Base-by-base conservation (phyloP, 2,888 invertebrate genomes). In the Notodonta dromedarius region DNA sequence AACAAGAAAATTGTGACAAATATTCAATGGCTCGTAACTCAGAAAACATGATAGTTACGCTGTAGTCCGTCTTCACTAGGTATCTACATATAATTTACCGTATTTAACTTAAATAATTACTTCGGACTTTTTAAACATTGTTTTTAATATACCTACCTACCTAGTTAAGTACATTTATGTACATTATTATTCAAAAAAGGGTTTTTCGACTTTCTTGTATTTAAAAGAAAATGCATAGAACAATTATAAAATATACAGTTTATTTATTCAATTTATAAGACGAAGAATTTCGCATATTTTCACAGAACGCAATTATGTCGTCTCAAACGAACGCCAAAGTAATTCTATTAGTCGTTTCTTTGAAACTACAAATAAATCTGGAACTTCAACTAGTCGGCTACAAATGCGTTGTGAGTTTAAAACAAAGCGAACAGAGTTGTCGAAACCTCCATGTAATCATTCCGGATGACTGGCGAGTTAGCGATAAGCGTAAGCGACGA, bases 381-480 rank as follows among this genome's bases (percentile, higher is more conserved):
- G 44, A 61, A 57, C 44, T 56, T 40, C 64, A 16, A 54, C 35
- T 44, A 44, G 44, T 58, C 16, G 55, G 55, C 32, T 58, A 54
- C 53, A 50, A 71, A 67, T 66, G 62, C 67, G 61, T 63, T 58
- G 62, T 57, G 46, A 74, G 59, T 77, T 71, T 69, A 48, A 69
- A 65, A 77, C 77, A 74, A 74, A 67, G 64, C 52, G 62, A 60
- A 62, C 65, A 60, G 24, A 24, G 59, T 72, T 66, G 69, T 69
- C 62, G 67, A 67, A 66, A 68, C 60, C 59, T 58, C 60, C 61
- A 63, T 63, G 65, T 59, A 66, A 73, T 69, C 70, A 67, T 73
- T 67, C 56, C 56, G 60, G 40, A 56, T 63, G 59, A 65, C 48
- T 59, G 32, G 40, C 39, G 56, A 60, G 44, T 55, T 44, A 59